Base-by-base conservation (phyloP, 2,797 vertebrate genomes). In the Myoxocephalus aenaeus region DNA sequence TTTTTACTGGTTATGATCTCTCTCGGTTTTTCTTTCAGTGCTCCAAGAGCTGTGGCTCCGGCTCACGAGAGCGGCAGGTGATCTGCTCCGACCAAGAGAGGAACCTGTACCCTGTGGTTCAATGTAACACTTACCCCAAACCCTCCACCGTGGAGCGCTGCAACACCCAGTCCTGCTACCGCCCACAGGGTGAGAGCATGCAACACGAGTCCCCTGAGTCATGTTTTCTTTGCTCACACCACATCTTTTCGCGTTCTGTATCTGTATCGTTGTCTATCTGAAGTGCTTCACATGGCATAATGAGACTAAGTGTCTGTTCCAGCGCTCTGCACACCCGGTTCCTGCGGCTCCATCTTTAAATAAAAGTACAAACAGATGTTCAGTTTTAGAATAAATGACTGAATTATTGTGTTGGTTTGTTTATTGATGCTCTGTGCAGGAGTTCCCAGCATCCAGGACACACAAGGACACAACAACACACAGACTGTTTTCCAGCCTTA, bases 61-160 rank as follows among this genome's bases (percentile, higher is more conserved):
- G 98, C 25, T 93, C 95, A 15, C 92, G 96, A 75, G 97, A 96
- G 3, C 96, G 98, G 1, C 97, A 96, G 88, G 97, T 98, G 83
- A 91, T 96, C 93, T 99, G 98, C 51, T 95, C 97, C 0, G 92
- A 97, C 0, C 73, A 80, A 0, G 92, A 96, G 2, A 95, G 95
- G 74, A 94, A 94, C 81, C 86, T 96, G 83, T 95, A 96, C 83
- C 90, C 90, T 29, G 92, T 93, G 20, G 93, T 93, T 69, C 94
- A 59, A 0, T 99, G 98, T 34, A 77, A 81, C 81, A 56, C 80
- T 70, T 87, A 80, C 3, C 87, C 92, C 56, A 96, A 93, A 88
- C 97, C 98, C 1, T 7, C 86, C 32, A 94, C 93, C 0, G 76
- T 94, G 84, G 97, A 97, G 70, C 92, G 85, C 88, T 99, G 98